Evolutionary conservation across 2,113 vertebrate species (phyloP), one percentile per base, ranked within the genome.

Genomic region (Salminus brasiliensis): DNA sequence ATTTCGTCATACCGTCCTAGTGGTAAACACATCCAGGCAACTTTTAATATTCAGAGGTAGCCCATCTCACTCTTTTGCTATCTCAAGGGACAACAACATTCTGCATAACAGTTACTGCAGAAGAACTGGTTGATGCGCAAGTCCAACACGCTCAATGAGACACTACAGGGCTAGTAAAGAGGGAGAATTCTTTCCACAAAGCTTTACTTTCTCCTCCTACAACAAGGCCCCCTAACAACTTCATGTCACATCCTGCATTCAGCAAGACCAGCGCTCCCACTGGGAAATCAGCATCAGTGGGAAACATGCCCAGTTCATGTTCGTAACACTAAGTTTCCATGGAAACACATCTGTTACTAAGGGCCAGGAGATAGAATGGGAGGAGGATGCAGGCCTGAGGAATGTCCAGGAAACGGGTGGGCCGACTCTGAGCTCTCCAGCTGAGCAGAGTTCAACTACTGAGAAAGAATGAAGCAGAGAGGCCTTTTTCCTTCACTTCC

Each of bases 341-440:
- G 57, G 81, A 9, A 76, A 88, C 69, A 52, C 86, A 86, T 84
- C 81, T 86, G 84, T 85, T 86, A 53, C 63, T 60, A 3, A 81
- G 72, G 25, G 49, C 27, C 23, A 45, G 81, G 72, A 86, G 30
- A 32, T 21, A 80, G 85, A n/a, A 74, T 23, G 75, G 71, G n/a
- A n/a, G 60, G 76, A 81, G 79, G 72, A 84, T 39, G 63, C 53
- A 79, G 62, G 74, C 72, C 74, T 13, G 65, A 81, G 71, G 79
- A 85, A 87, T 88, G 74, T 72, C 3, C 72, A 88, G 87, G 85
- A 92, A 88, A 87, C 32, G 66, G 45, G 74, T 12, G 39, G 52
- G 72, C 29, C 23, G 30, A 47, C 84, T 81, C 81, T 39, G 36
- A 72, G 66, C 34, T 63, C 13, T 55, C 71, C 49, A 39, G 9